Percentiles rank a stretch among this genome's conserved stretches.
phyloP scores from a whole-genome alignment of 2,113 vertebrate species.

The Sminthopsis crassicaudata region DNA sequence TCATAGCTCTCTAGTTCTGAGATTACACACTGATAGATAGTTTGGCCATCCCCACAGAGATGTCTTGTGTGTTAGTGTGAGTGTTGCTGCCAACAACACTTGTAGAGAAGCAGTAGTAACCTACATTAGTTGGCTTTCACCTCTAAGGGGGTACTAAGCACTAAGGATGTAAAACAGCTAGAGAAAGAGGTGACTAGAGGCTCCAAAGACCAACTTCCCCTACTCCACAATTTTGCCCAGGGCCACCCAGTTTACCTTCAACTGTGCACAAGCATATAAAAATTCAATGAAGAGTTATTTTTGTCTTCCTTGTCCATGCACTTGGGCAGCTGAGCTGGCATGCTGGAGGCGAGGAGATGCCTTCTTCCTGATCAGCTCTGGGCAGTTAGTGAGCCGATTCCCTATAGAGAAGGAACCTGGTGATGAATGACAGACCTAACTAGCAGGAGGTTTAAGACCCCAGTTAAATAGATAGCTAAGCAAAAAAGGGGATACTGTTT shows the following conservation, averaged over 20 bases:
- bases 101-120: background rate
- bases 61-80: background rate
- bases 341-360: background rate
- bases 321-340: background rate
- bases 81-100: background rate
- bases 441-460: background rate
- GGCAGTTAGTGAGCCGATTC: slow-evolving; percentile 1
- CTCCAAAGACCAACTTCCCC: background rate
- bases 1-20: background rate
- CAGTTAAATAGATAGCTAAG: background rate
- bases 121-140: background rate
- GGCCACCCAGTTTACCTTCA: slow-evolving; percentile 11
- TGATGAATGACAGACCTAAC: background rate
- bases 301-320: background rate
- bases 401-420: slow-evolving; percentile 10
- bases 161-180: background rate
- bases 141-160: background rate
- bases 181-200: background rate
- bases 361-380: background rate
- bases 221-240: background rate
- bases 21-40: background rate
- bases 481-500: background rate
- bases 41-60: background rate
- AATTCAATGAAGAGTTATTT: background rate
- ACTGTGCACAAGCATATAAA: background rate